phyloP scores from a whole-genome alignment of 2,888 invertebrate species.

The Trissonchulus sp. region DNA sequence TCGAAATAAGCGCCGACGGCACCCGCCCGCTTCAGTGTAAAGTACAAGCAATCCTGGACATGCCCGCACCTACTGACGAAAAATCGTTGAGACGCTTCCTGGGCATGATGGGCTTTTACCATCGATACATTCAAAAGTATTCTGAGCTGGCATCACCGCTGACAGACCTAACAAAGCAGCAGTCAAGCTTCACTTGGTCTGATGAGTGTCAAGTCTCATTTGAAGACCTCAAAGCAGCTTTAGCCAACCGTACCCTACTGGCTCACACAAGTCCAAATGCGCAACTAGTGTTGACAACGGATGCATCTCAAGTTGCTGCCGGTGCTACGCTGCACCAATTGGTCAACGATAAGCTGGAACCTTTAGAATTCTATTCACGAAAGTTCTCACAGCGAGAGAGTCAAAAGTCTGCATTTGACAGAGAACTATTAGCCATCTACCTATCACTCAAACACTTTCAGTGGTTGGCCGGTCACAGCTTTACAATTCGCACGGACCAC shows the following conservation, averaged over 20 bases:
- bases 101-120: neutral
- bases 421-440: slow-evolving; percentile 19
- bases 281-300: neutral
- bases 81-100: slow-evolving; percentile 4
- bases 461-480: neutral
- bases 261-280: neutral
- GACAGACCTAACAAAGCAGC: neutral
- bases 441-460: neutral
- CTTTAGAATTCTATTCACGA: slow-evolving; percentile 6
- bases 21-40: neutral
- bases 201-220: neutral
- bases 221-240: neutral
- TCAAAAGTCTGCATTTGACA: slow-evolving; percentile 18
- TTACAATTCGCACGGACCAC: slow-evolving; percentile 11
- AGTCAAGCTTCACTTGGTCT: neutral
- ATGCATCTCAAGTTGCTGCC: slow-evolving; percentile 13
- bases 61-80: neutral
- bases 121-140: neutral
- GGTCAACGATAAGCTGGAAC: neutral
- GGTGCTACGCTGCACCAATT: slow-evolving; percentile 13
- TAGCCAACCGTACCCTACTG: neutral
- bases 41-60: neutral
- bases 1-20: neutral
- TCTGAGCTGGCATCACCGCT: no score
- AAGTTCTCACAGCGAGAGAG: neutral